These are phyloP conservation scores for Caenorhabditis wallacei DNA, from an alignment of 2,888 invertebrate species.

Conservation along the genomic window DNA sequence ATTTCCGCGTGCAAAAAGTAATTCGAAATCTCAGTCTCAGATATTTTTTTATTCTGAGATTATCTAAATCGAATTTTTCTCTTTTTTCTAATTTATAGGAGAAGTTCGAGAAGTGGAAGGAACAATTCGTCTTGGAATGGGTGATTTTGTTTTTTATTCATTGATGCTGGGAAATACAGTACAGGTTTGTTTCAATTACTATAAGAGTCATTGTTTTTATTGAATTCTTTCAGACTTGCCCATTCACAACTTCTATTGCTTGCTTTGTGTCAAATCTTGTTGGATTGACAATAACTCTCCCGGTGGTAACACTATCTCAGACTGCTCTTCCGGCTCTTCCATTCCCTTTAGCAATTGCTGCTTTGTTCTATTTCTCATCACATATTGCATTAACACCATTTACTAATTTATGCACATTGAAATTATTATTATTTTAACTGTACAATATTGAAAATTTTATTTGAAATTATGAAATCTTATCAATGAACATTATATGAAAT, in stretches of 20 bases:
- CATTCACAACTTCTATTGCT: conserved; percentile 26
- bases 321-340: conserved; percentile 56
- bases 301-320: conserved; percentile 49
- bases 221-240: conserved; percentile 18
- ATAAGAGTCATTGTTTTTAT: not conserved
- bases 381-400: conserved; percentile 57
- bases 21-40: too few species aligned
- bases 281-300: conserved; percentile 57
- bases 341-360: conserved; percentile 45
- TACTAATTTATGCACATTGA: conserved; percentile 11
- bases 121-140: conserved; percentile 52
- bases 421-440: conserved; percentile 24
- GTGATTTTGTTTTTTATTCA: conserved; percentile 62
- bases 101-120: conserved; percentile 49
- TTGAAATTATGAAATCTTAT: too few species aligned
- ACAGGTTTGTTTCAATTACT: conserved; percentile 18
- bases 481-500: too few species aligned
- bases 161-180: conserved; percentile 60
- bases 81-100: not conserved
- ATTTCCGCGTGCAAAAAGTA: not conserved
- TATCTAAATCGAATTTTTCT: too few species aligned
- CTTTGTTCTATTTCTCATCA: conserved; percentile 54
- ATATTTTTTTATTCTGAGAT: too few species aligned
- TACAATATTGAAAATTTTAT: too few species aligned
- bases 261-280: conserved; percentile 56